A percentile compares a stretch with the other conserved stretches of the same genome.
These are phyloP conservation scores for Eupeodes latifasciatus DNA, from an alignment of 2,888 invertebrate species.

Conservation along the genomic window DNA sequence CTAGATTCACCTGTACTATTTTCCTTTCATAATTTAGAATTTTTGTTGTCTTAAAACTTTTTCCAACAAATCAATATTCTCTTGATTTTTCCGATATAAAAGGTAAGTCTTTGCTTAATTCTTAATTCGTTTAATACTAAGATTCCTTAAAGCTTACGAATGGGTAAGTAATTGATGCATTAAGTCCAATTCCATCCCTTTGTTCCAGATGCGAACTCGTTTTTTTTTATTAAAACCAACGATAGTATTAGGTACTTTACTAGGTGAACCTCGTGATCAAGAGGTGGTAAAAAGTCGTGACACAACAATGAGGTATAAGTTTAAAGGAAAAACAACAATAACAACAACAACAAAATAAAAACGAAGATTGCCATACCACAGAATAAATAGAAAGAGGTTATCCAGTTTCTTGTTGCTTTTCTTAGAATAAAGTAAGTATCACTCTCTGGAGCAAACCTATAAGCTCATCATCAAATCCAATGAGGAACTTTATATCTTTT, in stretches of 20 bases:
- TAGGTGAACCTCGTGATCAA: slow-evolving; percentile 75
- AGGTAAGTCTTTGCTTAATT: too few species aligned
- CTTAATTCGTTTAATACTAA: too few species aligned
- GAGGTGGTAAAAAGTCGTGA: slow-evolving; percentile 75
- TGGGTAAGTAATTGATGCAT: too few species aligned
- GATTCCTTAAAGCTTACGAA: too few species aligned
- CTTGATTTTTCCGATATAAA: too few species aligned
- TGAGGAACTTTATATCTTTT: slow-evolving; percentile 6
- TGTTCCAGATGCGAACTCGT: slow-evolving; percentile 52
- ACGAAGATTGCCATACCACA: slow-evolving; percentile 29
- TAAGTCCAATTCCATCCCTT: background rate
- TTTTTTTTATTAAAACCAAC: background rate
- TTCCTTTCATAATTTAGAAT: too few species aligned
- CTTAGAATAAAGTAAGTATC: slow-evolving; percentile 19
- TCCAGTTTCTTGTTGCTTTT: slow-evolving; percentile 30
- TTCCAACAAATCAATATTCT: too few species aligned
- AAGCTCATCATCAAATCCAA: slow-evolving; percentile 42
- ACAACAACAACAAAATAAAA: background rate
- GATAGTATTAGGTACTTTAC: slow-evolving; percentile 47
- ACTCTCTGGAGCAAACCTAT: slow-evolving; percentile 24
- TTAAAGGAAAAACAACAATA: background rate
- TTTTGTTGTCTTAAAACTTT: too few species aligned
- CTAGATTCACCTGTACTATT: too few species aligned
- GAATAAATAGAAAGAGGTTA: slow-evolving; percentile 8
- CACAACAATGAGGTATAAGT: slow-evolving; percentile 66